A percentile compares a stretch with the other conserved stretches of the same genome.
phyloP scores from a whole-genome alignment of 2,888 invertebrate genomes.

The Andrena bicolor region DNA sequence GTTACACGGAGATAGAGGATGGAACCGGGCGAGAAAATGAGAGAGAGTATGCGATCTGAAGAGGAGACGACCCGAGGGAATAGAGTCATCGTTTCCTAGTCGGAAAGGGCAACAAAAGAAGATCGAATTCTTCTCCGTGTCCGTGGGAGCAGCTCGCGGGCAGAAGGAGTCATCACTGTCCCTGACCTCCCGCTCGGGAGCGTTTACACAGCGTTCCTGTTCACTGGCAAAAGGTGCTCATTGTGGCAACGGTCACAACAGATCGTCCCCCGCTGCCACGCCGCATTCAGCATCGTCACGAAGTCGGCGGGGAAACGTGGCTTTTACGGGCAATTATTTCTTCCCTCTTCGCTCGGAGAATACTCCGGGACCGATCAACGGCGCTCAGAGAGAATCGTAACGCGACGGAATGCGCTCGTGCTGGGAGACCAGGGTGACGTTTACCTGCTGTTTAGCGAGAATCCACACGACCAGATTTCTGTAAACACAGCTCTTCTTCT shows the following conservation, averaged over 20 bases:
- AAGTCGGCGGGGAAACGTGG: slow-evolving; percentile 69
- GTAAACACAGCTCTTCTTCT: slow-evolving; percentile 50
- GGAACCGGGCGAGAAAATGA: slow-evolving; percentile 1
- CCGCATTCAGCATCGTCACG: slow-evolving; percentile 70
- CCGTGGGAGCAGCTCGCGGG: slow-evolving; percentile 53
- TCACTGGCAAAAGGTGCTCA: slow-evolving; percentile 69
- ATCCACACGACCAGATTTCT: slow-evolving; percentile 38
- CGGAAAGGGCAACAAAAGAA: slow-evolving; percentile 50
- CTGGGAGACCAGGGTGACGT: slow-evolving; percentile 46
- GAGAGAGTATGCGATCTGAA: slow-evolving; percentile 31
- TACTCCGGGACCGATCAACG: slow-evolving; percentile 50
- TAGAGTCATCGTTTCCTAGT: slow-evolving; percentile 55
- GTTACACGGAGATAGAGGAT: not conserved
- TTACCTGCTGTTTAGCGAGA: slow-evolving; percentile 54
- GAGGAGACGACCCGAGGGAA: slow-evolving; percentile 18
- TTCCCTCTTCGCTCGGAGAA: slow-evolving; percentile 49
- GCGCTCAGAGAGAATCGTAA: slow-evolving; percentile 32
- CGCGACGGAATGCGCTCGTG: slow-evolving; percentile 53
- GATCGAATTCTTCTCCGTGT: slow-evolving; percentile 57
- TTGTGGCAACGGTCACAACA: slow-evolving; percentile 81
- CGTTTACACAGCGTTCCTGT: slow-evolving; percentile 70
- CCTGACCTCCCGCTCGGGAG: slow-evolving; percentile 63
- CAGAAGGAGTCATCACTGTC: slow-evolving; percentile 69
- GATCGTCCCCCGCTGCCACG: slow-evolving; percentile 75
- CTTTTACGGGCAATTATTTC: slow-evolving; percentile 79